Percentiles rank a stretch among this genome's conserved stretches.
Conservation (phyloP, 2,888 invertebrate species). For the Caenorhabditis sp. region DNA sequence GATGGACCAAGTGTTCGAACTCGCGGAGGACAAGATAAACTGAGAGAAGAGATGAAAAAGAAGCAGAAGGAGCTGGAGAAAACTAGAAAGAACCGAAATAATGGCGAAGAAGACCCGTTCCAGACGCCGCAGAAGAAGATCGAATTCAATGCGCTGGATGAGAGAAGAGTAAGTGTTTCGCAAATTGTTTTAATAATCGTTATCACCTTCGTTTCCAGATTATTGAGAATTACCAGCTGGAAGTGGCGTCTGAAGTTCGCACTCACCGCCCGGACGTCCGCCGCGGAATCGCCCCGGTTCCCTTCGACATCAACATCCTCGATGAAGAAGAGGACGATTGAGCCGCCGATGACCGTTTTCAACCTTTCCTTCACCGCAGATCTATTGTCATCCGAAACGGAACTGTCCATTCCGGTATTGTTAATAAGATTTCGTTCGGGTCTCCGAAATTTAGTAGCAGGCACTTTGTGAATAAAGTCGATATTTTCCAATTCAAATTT, state of each 20-base stretch:
- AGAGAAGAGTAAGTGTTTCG: conserved; percentile 51
- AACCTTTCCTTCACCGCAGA: not conserved
- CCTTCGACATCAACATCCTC: conserved; percentile 66
- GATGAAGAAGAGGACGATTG: conserved; percentile 57
- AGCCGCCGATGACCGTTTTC: not conserved
- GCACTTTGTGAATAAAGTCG: conserved; percentile 18
- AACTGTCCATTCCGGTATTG: conserved; percentile 17
- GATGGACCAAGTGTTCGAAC: conserved; percentile 49
- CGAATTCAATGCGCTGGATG: conserved; percentile 62
- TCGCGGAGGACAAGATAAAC: conserved; percentile 39
- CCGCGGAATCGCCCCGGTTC: conserved; percentile 68
- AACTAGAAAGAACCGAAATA: not conserved
- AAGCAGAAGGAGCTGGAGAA: conserved; percentile 33
- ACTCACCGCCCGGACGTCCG: conserved; percentile 46
- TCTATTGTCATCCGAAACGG: conserved; percentile 10
- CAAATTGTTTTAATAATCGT: not conserved
- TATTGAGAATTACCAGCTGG: conserved; percentile 67
- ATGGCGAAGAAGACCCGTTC: conserved; percentile 23
- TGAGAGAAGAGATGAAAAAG: conserved; percentile 35
- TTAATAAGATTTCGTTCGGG: conserved; percentile 7
- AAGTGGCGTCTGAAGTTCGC: conserved; percentile 68
- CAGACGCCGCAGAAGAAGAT: conserved; percentile 56
- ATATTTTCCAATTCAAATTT: too few species aligned
- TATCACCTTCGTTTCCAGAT: conserved; percentile 58
- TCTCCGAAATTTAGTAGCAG: conserved; percentile 13